phyloP scores from a whole-genome alignment of 2,888 invertebrate species.

The Drosophila basisetae region DNA sequence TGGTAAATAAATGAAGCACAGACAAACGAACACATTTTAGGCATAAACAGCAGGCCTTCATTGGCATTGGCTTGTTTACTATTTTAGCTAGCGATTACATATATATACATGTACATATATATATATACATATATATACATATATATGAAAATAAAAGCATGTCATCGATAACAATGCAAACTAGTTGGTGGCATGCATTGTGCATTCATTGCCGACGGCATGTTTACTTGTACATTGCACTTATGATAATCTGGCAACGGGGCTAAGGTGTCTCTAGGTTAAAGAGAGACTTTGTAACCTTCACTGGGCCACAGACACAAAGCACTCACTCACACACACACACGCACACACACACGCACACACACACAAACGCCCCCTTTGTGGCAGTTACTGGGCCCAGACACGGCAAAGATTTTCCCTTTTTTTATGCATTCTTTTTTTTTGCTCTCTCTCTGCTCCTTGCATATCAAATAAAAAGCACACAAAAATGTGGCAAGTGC shows the following conservation, averaged over 20 bases:
- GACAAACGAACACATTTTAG: not conserved
- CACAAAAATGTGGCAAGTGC: conserved; percentile 68
- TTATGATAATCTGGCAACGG: conserved; percentile 38
- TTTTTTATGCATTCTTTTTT: conserved; percentile 27
- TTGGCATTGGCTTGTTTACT: not conserved
- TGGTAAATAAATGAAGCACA: not conserved
- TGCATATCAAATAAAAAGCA: conserved; percentile 51
- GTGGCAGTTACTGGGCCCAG: conserved; percentile 41
- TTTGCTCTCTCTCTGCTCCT: conserved; percentile 7
- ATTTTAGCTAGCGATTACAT: not conserved
- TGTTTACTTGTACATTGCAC: conserved; percentile 8
- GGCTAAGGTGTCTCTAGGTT: conserved; percentile 53
- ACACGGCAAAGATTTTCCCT: conserved; percentile 47
- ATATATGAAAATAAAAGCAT: not conserved
- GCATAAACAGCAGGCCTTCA: not conserved
- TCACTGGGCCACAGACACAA: conserved; percentile 52
- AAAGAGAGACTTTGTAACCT: conserved; percentile 44
- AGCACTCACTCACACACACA: conserved; percentile 16
- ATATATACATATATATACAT: not conserved
- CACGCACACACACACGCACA: not conserved
- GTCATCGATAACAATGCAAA: conserved; percentile 12
- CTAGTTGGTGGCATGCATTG: not conserved
- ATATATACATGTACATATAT: not conserved
- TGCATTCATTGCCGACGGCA: conserved; percentile 33
- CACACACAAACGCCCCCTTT: conserved; percentile 23